A percentile compares a stretch with the other conserved stretches of the same genome.
phyloP scores from a whole-genome alignment of 2,113 vertebrate genomes.

The Rynchops niger region DNA sequence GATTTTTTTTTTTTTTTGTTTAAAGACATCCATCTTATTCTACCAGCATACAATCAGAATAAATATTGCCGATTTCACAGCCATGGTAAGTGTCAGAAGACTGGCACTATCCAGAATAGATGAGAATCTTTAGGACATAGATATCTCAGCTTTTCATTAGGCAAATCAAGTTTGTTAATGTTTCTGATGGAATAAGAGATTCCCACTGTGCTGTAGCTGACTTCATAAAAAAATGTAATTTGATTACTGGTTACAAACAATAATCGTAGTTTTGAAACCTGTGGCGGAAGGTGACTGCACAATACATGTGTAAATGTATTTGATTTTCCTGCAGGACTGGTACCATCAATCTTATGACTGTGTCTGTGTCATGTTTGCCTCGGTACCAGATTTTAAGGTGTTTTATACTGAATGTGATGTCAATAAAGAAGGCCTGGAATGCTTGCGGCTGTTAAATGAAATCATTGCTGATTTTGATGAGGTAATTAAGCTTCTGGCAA shows the following conservation, averaged over 20 bases:
- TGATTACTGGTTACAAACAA: neutral
- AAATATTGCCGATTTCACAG: neutral
- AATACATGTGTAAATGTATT: neutral
- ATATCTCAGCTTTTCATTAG: neutral
- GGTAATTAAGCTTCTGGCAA: constrained; percentile 70
- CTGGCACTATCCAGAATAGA: neutral
- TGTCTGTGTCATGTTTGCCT: constrained; percentile 98
- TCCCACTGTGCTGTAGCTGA: neutral
- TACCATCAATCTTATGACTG: constrained; percentile 98
- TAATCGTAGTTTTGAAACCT: neutral
- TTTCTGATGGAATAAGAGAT: neutral
- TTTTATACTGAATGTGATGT: constrained; percentile 98
- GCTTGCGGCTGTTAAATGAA: constrained; percentile 93
- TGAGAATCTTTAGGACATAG: neutral
- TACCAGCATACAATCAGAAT: neutral
- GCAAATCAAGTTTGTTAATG: neutral
- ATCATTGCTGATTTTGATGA: constrained; percentile 98
- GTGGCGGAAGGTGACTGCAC: neutral
- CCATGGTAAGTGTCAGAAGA: neutral
- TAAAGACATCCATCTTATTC: neutral
- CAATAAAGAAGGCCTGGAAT: constrained; percentile 99
- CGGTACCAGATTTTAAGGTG: constrained; percentile 96
- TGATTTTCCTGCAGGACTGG: constrained; percentile 82
- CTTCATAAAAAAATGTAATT: neutral
- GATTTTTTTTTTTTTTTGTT: neutral